Evolutionary conservation across 1,140 invertebrate species (phyloP), one percentile per base, ranked within the genome.

Genomic region (Sitodiplosis mosellana): DNA sequence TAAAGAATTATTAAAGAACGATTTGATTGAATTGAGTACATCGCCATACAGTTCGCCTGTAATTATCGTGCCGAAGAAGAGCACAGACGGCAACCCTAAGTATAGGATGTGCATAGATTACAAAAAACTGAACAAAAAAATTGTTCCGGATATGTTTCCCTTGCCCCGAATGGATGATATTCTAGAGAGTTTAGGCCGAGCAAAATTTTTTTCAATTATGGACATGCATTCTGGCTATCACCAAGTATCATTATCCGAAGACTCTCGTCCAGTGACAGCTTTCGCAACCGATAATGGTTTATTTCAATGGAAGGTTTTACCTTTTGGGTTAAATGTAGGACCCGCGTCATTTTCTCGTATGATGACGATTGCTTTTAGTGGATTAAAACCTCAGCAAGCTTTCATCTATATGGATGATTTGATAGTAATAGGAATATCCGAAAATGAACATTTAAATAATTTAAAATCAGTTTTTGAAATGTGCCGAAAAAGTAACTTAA

Each of bases 281-380:
- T 49, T 47, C 21, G 48, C 47, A n/a, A 43, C 50, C 17, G 43
- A 45, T 48, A 38, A 46, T 27, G 52, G 49, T 15, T 49, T 52
- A 34, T 55, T 51, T 18, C 48, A 49, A 40, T 50, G 44, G 41
- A 51, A 47, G 19, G 46, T 56, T 20, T 57, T 69, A 58, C 56
- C 58, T 27, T 66, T 68, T 48, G 65, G 62, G n/a, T 45, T 68
- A 14, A 59, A 61, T 54, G 63, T 60, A 47, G 57, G 60, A 21
- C 59, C 59, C 8, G 53, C 56, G 7, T 64, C 59, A 17, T 69
- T 70, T 54, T 60, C 69, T 56, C 44, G 60, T 17, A 48, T 59
- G 15, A 69, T 70, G 59, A 56, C 71, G 47, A 50, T 38, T 15
- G 54, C 58, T 10, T 46, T 61, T 1, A 53, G 45, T 19, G 56